Evolutionary conservation across 2,113 vertebrate species (phyloP).

Genomic region (Ascaphus truei): DNA sequence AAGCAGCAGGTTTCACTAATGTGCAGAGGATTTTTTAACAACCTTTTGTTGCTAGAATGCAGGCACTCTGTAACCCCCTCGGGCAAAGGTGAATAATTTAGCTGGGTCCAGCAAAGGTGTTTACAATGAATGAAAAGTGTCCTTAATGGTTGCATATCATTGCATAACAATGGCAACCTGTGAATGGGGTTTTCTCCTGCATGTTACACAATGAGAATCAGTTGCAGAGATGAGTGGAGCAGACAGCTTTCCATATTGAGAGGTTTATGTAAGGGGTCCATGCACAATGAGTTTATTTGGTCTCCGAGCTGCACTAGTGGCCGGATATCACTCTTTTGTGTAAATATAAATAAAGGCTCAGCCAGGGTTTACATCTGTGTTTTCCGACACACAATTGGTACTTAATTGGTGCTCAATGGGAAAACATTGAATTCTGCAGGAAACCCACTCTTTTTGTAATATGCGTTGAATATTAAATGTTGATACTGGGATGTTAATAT

Average conservation of each 20-base stretch:
- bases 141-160: neutral
- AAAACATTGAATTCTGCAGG: too few relatives aligned
- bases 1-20: neutral
- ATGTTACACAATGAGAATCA: neutral
- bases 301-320: too few relatives aligned
- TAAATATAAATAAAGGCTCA: too few relatives aligned
- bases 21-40: neutral
- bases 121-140: neutral
- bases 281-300: too few relatives aligned
- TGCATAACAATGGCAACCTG: too few relatives aligned
- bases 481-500: too few relatives aligned
- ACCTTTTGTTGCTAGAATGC: neutral
- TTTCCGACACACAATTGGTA: too few relatives aligned
- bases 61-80: neutral
- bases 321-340: too few relatives aligned
- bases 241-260: constrained; percentile 1
- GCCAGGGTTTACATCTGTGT: too few relatives aligned
- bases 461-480: too few relatives aligned
- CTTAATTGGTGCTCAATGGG: too few relatives aligned
- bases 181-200: neutral
- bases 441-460: too few relatives aligned
- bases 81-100: neutral
- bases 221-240: neutral
- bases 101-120: neutral
- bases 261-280: constrained; percentile 2